Evolutionary conservation across 2,113 vertebrate genomes (phyloP), one percentile per base, ranked within the genome.

Genomic region (Aspidoscelis tigris): DNA sequence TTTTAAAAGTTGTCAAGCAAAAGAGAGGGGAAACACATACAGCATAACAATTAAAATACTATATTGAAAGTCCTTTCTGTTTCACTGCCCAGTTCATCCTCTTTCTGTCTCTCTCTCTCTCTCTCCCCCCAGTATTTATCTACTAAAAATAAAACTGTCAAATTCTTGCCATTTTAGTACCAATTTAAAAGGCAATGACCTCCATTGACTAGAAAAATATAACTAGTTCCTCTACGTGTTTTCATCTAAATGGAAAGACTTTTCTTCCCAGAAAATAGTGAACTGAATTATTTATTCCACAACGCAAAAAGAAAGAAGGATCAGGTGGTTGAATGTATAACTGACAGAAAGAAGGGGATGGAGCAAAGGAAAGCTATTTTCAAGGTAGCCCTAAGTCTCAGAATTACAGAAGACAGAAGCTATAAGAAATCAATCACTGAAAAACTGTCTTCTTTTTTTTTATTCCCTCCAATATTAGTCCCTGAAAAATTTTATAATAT

Each of bases 1-100:
- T 76, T 79, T 91, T 76, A 89, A 91, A 93, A 88, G 14, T 81
- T 84, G 43, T 80, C 65, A 90, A 87, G 11, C 33, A 44, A 85
- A 86, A 89, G 81, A 11, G 3, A 47, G 16, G 22, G 26, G 58
- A 22, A 55, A 11, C 33, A 61, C 61, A 64, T 61, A 50, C 18
- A 3, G 20, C 26, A 47, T 79, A 24, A 3, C 61, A 72, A 74
- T 90, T 89, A 83, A 87, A 87, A 83, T 68, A 7, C 0, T 1
- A 5, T 12, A 4, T 82, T 9, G 18, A 64, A n/a, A 26, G 7
- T 47, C 55, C 74, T 87, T 78, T 81, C 58, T 20, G 73, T 84
- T 66, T 86, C 1, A n/a, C 16, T 12, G 2, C 3, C 55, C 79
- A 1, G 10, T 39, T 87, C 58, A 84, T 1, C 7, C 18, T 20